Base-by-base conservation (phyloP, 2,113 vertebrate species). In the Lepus europaeus region DNA sequence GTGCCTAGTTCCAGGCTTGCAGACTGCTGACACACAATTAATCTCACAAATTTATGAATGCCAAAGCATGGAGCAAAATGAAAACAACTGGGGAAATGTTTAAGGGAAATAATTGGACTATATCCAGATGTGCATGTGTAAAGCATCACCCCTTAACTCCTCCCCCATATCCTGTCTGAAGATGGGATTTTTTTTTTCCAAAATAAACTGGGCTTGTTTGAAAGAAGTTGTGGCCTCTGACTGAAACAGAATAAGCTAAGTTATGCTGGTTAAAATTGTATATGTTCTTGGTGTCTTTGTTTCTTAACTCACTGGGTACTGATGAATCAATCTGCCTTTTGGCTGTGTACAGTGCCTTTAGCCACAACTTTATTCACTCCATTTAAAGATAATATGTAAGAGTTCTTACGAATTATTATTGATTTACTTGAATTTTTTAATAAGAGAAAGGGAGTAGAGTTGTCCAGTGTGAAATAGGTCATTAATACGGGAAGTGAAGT, bases 11-110 rank as follows among this genome's bases (percentile, higher is more conserved):
- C 97, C 97, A 97, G 97, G 96, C 84, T 97, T 97, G 96, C 96
- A 98, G 97, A 98, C 95, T 87, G 90, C 97, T 98, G 97, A 96
- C 98, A 98, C 98, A 98, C 98, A 98, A 98, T 98, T 98, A 98
- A 98, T 98, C 98, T 98, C 97, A 84, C 97, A 98, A 98, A 98
- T 98, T 98, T 98, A 98, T 98, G 98, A 98, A 98, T 98, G 98
- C 98, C 98, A 98, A 98, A 98, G 98, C 98, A 97, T 97, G 97
- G 95, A 98, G 97, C 98, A 98, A 98, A 98, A 98, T 98, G 98
- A 98, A 98, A 98, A 98, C 98, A 98, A 98, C 98, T 98, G 98
- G 98, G 98, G 97, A 97, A 98, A 98, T 98, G 98, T 98, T 98
- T 98, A 98, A 98, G 98, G 97, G 97, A 97, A 98, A 98, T 98